phyloP scores from a whole-genome alignment of 2,888 invertebrate species.

The Apodemia duryi region DNA sequence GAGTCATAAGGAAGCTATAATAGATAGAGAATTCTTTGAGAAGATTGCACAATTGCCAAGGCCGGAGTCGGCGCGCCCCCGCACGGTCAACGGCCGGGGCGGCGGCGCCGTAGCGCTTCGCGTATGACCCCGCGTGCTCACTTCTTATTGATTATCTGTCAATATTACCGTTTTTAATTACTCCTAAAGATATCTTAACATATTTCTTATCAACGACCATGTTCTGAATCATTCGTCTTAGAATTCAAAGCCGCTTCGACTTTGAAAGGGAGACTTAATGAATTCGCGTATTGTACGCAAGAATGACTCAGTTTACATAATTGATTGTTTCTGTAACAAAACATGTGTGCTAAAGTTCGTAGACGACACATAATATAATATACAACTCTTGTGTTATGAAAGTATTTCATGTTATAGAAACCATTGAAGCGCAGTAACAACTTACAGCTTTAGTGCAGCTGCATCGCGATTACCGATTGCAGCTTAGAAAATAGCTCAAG shows the following conservation, averaged over 20 bases:
- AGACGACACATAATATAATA: too few species aligned
- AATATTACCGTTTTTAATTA: constrained; percentile 41
- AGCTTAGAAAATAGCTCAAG: too few species aligned
- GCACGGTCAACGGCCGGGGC: constrained; percentile 68
- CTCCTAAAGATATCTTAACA: constrained; percentile 12
- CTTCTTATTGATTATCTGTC: constrained; percentile 63
- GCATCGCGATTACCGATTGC: too few species aligned
- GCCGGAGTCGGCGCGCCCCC: constrained; percentile 58
- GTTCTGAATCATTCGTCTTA: neutral
- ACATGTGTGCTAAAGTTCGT: too few species aligned
- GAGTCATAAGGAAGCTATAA: constrained; percentile 11
- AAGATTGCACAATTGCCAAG: constrained; percentile 51
- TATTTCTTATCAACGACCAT: neutral
- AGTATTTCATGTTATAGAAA: too few species aligned
- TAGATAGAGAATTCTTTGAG: constrained; percentile 23
- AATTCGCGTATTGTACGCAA: neutral
- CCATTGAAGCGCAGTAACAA: too few species aligned
- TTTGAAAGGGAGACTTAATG: neutral
- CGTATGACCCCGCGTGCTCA: constrained; percentile 51
- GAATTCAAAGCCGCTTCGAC: neutral
- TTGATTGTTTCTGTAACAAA: neutral
- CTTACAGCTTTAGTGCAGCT: too few species aligned
- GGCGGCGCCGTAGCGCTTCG: constrained; percentile 55
- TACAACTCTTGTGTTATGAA: too few species aligned
- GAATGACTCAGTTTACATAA: neutral